Evolutionary conservation across 2,113 vertebrate species (phyloP).

Genomic region (Litocranius walleri): DNA sequence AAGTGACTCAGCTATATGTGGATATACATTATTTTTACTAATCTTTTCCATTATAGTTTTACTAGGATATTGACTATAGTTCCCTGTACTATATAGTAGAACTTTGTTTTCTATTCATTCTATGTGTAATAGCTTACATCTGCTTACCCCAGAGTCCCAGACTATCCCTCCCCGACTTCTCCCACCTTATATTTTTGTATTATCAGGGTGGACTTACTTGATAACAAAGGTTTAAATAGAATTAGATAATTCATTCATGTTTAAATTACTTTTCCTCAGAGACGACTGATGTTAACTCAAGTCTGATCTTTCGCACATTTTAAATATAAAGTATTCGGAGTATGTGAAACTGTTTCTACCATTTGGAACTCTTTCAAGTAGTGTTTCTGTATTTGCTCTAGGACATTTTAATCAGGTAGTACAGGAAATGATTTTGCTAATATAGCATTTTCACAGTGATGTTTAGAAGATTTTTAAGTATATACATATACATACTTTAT

Average conservation of each 20-base stretch:
- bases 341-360: background rate
- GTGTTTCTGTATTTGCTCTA: background rate
- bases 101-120: background rate
- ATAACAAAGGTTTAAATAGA: background rate
- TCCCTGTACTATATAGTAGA: background rate
- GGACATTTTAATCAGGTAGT: background rate
- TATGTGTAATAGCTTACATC: background rate
- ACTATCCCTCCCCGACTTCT: background rate
- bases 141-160: background rate
- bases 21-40: background rate
- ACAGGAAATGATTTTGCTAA: background rate
- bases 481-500: background rate
- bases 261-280: background rate
- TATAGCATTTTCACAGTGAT: background rate
- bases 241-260: background rate
- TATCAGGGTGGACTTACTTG: background rate
- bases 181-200: background rate
- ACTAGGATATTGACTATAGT: background rate
- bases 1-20: background rate
- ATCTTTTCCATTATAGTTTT: background rate
- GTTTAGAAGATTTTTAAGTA: background rate
- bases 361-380: background rate
- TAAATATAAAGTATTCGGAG: background rate
- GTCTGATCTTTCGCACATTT: background rate
- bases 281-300: background rate